Evolutionary conservation across 2,888 invertebrate genomes (phyloP), one percentile per base, ranked within the genome.

Genomic region (Apotomis turbidana): DNA sequence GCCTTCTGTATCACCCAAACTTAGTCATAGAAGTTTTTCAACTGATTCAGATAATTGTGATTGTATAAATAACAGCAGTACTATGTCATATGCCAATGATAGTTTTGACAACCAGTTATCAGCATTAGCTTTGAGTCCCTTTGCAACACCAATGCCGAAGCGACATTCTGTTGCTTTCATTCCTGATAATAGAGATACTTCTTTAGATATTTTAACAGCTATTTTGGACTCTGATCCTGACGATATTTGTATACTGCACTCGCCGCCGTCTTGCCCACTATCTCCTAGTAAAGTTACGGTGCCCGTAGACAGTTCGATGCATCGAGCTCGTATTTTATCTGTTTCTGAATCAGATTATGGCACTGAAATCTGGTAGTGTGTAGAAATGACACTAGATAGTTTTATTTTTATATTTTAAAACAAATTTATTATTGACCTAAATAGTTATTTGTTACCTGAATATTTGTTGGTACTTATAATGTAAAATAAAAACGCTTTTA

Each of bases 341-440:
- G 94, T 95, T 75, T 91, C 94, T 71, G 93, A 93, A 82, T 92
- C 95, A 12, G 95, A 95, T 78, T 94, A 94, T 78, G 95, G 95
- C 75, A 96, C 96, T 70, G 97, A 97, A 93, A 97, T 97, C 84
- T 97, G 97, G 97, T 97, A 94, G 91, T 81, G 61, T 75, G 54
- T 55, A 54, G 59, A 73, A 68, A 59, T 8, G 27, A 12, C 74
- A 67, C 13, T 15, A 61, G 5, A 5, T 70, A 62, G 38, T 60
- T 44, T 55, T 27, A 4, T 1, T 44, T 54, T 64, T 12, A 64
- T 15, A 57, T 55, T 57, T 38, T n/a, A n/a, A n/a, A n/a, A 4
- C 13, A n/a, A 66, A 36, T 36, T 59, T 46, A 52, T 46, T 27
- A 2, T 27, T 27, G 27, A 27, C 27, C 27, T 66, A n/a, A 36